Conservation (phyloP, 2,888 invertebrate genomes). For the Eupithecia subfuscata region DNA sequence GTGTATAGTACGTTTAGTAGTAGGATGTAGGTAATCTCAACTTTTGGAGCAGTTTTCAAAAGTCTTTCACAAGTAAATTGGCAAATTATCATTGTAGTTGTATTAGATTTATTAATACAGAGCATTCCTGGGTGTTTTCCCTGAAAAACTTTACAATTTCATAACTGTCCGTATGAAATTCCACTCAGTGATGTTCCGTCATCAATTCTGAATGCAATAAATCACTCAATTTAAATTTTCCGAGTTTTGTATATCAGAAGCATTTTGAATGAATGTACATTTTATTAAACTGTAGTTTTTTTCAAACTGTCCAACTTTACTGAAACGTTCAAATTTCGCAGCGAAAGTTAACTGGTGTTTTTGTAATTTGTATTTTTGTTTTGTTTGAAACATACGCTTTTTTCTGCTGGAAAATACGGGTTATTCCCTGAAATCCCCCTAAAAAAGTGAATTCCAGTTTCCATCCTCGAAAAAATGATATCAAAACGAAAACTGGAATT, state of each 20-base stretch:
- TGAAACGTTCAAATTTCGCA: not conserved
- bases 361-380: not conserved
- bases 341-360: not conserved
- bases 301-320: not conserved
- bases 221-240: not conserved
- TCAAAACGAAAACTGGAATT: too few relatives aligned
- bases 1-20: too few relatives aligned
- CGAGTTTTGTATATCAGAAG: not conserved
- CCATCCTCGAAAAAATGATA: too few relatives aligned
- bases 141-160: not conserved
- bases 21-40: too few relatives aligned
- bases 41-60: not conserved
- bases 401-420: too few relatives aligned
- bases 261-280: not conserved
- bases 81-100: too few relatives aligned
- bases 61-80: not conserved
- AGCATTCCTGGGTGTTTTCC: not conserved
- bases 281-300: not conserved
- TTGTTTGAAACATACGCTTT: not conserved
- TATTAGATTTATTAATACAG: not conserved
- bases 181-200: not conserved
- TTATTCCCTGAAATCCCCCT: too few relatives aligned
- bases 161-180: constrained; percentile 3
- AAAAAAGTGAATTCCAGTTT: too few relatives aligned
- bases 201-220: not conserved